Evolutionary conservation across 2,113 vertebrate species (phyloP).

Genomic region (Platysternon megacephalum): DNA sequence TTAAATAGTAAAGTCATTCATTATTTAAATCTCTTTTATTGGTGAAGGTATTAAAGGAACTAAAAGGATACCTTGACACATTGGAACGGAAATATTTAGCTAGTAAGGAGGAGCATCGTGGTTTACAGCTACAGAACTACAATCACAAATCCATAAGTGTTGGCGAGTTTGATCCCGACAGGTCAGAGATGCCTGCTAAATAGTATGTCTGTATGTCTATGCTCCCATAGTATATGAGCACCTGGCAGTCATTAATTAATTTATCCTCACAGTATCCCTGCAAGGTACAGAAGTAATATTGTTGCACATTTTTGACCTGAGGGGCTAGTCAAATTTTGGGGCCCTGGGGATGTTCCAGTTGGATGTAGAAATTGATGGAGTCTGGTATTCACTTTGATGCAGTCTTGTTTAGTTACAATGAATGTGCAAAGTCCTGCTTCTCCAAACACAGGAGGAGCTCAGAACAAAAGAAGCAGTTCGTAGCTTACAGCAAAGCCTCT

Average conservation of each 20-base stretch:
- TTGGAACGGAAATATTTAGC: slow-evolving; percentile 88
- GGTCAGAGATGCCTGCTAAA: slow-evolving; percentile 75
- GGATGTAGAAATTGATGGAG: too few relatives aligned
- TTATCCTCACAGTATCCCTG: background rate
- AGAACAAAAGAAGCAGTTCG: background rate
- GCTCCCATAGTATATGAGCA: background rate
- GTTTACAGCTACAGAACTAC: slow-evolving; percentile 84
- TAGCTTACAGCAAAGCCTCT: background rate
- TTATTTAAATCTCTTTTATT: slow-evolving; percentile 31
- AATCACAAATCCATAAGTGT: slow-evolving; percentile 74
- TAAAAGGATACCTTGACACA: slow-evolving; percentile 84
- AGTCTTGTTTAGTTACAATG: background rate
- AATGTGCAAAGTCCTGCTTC: background rate
- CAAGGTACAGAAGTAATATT: background rate
- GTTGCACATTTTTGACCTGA: background rate
- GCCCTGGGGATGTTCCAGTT: too few relatives aligned
- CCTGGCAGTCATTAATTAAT: background rate
- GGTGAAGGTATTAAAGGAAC: slow-evolving; percentile 83
- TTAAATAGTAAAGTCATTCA: background rate
- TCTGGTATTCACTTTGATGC: background rate
- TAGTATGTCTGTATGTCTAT: background rate
- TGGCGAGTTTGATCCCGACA: slow-evolving; percentile 88
- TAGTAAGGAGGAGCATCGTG: slow-evolving; percentile 83
- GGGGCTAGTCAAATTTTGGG: background rate
- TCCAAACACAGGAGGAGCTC: background rate